Base-by-base conservation (phyloP, 2,888 invertebrate species). In the Aplocera efformata region DNA sequence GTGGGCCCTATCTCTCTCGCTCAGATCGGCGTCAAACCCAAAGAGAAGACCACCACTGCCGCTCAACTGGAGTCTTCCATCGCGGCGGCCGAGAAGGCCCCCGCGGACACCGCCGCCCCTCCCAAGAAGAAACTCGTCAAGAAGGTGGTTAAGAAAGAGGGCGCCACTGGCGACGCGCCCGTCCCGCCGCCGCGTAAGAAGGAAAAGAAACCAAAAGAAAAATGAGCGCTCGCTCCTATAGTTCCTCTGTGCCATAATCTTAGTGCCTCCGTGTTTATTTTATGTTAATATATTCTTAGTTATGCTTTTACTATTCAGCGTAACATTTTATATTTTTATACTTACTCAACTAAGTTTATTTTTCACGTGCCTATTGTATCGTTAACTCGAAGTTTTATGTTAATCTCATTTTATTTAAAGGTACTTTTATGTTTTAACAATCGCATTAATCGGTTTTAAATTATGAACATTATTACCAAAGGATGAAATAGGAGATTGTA, bases 111-210 rank as follows among this genome's bases (percentile, higher is more conserved):
- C 2, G 61, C 71, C 8, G n/a, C n/a, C n/a, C n/a, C n/a, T n/a
- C 78, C 82, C 25, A 82, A 80, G 57, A 82, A 84, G 50, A 85
- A 84, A 50, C 43, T 79, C 24, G 72, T 83, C 4, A 90, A 90
- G 53, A 91, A 90, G 56, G 79, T 81, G 33, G 79, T 83, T 13
- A 90, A 90, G 61, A 90, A 90, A 53, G 86, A 72, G 44, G 47
- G 65, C 37, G 51, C 64, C 48, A 66, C 67, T 44, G 76, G 63
- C 28, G 84, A 81, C 11, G 78, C 80, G 40, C 90, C 89, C 25
- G 88, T 89, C 36, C 89, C 89, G 53, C 89, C 89, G 56, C 89
- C 89, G 51, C 82, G 90, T 52, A 89, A 89, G 72, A 89, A 89
- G 73, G 88, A 86, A 70, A 89, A 89, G 75, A 89, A 89, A 58